phyloP scores from a whole-genome alignment of 2,797 vertebrate genomes.

The Morelia viridis region DNA sequence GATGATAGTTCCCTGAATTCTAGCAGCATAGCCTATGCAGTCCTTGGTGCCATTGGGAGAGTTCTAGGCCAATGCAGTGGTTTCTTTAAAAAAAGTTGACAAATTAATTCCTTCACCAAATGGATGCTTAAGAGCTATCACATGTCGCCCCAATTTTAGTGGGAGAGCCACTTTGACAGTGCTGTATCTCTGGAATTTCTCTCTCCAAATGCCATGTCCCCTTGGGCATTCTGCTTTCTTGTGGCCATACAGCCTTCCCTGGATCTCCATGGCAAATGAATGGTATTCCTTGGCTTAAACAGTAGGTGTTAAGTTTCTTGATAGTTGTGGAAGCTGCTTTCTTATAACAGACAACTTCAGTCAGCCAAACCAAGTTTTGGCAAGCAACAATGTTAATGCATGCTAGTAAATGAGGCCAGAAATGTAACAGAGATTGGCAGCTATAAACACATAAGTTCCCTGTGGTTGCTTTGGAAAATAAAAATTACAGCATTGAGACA shows the following conservation, averaged over 20 bases:
- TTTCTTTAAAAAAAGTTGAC: not conserved
- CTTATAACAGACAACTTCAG: conserved; percentile 27
- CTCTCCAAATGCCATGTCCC: conserved; percentile 2
- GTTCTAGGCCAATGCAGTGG: not conserved
- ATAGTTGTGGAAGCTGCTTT: conserved; percentile 20
- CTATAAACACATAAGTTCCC: not conserved
- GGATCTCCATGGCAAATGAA: conserved; percentile 31
- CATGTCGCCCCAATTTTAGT: not conserved
- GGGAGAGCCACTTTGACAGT: not conserved
- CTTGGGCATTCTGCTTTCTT: not conserved
- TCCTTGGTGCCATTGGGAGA: not conserved
- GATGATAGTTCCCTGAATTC: not conserved
- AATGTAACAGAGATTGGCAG: conserved; percentile 31
- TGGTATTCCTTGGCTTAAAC: conserved; percentile 43
- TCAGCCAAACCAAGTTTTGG: conserved; percentile 34
- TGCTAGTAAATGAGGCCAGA: conserved; percentile 40
- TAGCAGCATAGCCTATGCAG: not conserved
- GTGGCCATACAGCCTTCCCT: not conserved
- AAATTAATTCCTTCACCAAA: not conserved
- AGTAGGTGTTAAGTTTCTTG: conserved; percentile 44
- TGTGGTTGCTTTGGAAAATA: not conserved
- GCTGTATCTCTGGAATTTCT: not conserved
- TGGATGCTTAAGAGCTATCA: not conserved
- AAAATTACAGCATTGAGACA: not conserved
- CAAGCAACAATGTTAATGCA: conserved; percentile 18